Base-by-base conservation (phyloP, 2,113 vertebrate species). In the Melanotaenia duboulayi region DNA sequence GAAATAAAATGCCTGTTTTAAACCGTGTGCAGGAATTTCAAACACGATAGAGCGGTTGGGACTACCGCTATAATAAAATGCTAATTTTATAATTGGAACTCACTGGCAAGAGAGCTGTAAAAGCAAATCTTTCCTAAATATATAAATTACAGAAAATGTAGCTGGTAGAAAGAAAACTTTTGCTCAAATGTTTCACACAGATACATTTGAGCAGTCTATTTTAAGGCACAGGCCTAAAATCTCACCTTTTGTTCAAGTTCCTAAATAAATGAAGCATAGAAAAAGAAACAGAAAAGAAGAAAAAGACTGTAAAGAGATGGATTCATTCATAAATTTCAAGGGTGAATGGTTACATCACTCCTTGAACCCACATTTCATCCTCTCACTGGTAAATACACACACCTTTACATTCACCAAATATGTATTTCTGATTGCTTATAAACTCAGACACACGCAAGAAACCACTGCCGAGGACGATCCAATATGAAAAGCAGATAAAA, bases 301-400 rank as follows among this genome's bases (percentile, higher is more conserved):
- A 17, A 74, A 44, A n/a, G 22, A 57, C 35, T 66, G 65, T 72
- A 35, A 82, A 65, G 65, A 66, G 65, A 25, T 39, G 48, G 79
- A 88, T 75, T 85, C 74, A 87, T 88, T 83, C 72, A 76, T 81
- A 46, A 84, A 74, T 63, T 87, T 82, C 57, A n/a, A 17, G 71
- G 74, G 66, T 83, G 89, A 85, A 60, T 61, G 76, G 75, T 63
- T 81, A 65, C 59, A 40, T 56, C 71, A 32, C 25, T 58, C 57
- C 78, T 69, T 70, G 37, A 82, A 69, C 67, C 58, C 71, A 50
- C 63, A 67, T 49, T 82, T 22, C 13, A 59, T 71, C 60, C 67
- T 54, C 55, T 76, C 65, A n/a, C 48, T 54, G 25, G 28, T 60
- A 61, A 4, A 6, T 6, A 51, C 0, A 52, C 65, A 62, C 32